Percentiles rank a stretch among this genome's conserved stretches.
These are phyloP conservation scores for Cyprinodon diabolis DNA, from an alignment of 2,797 vertebrate genomes.

Conservation along the genomic window DNA sequence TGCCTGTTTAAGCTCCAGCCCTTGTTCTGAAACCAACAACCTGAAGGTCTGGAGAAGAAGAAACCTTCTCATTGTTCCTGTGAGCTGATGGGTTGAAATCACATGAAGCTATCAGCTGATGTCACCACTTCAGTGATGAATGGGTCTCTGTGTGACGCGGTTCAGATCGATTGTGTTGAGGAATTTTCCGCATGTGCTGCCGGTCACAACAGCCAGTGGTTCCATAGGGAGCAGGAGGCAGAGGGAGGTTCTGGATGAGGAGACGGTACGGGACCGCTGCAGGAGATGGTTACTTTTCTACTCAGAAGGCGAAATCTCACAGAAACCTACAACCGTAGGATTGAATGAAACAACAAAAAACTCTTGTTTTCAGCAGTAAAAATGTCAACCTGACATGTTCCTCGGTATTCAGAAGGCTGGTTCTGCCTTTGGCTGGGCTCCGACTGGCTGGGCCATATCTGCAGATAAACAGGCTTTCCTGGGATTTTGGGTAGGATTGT, in stretches of 20 bases:
- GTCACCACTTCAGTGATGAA: conserved; percentile 14
- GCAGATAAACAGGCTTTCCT: too few species aligned
- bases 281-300: not conserved
- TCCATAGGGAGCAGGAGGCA: not conserved
- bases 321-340: not conserved
- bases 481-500: too few species aligned
- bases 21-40: conserved; percentile 5
- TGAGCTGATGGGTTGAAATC: conserved; percentile 5
- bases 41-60: not conserved
- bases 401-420: too few species aligned
- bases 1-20: not conserved
- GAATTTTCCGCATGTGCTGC: too few species aligned
- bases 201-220: not conserved
- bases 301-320: not conserved
- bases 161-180: not conserved
- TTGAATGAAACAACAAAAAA: not conserved
- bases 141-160: conserved; percentile 5
- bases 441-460: too few species aligned
- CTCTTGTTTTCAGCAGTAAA: too few species aligned
- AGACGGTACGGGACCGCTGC: not conserved
- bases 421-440: too few species aligned
- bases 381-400: too few species aligned
- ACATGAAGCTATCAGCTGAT: conserved; percentile 16
- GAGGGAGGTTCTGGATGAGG: too few species aligned
- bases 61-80: not conserved